Base-by-base conservation (phyloP, 2,113 vertebrate species). In the Hydropotes inermis region DNA sequence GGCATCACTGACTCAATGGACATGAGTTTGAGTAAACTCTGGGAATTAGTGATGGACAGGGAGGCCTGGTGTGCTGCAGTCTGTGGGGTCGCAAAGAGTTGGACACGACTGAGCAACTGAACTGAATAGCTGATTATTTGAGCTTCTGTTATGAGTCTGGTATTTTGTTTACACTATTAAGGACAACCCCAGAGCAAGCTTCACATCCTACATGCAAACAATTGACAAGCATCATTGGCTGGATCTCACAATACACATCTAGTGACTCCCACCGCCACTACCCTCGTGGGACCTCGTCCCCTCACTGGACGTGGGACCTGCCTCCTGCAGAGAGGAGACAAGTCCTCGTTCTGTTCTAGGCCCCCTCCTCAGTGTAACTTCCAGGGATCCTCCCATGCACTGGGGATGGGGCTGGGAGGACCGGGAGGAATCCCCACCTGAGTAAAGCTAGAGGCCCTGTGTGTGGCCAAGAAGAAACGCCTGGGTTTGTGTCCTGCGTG, bases 241-340 rank as follows among this genome's bases (percentile, higher is more conserved):
- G 47, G 19, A 1, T 39, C 16, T 61, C 39, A 45, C 50, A 36
- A 33, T 7, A 1, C 2, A 28, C n/a, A 19, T 7, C 87, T 30
- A 2, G 12, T 23, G 0, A 4, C 33, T 60, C 10, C 52, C 33
- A 7, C 16, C 1, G 4, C 17, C 17, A 6, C 30, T 39, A 14
- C 23, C 28, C 14, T 17, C 6, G 4, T 0, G 25, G 47, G 23
- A 8, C 27, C 21, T 52, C 2, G 0, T 10, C 33, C 52, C 33
- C 81, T 83, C 7, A 8, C 21, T 10, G 81, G 33, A 25, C 1
- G 4, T 9, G 13, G 81, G 81, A 36, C 33, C 50, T 9, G 33
- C 52, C 52, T 55, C 19, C n/a, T 36, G 33, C 33, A 52, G 27
- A 36, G 14, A 55, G 9, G 14, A 8, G 25, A 47, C 43, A 27